Percentiles rank a stretch among this genome's conserved stretches.
phyloP scores from a whole-genome alignment of 2,888 invertebrate species.

The Bursaphelenchus okinawaensis region DNA sequence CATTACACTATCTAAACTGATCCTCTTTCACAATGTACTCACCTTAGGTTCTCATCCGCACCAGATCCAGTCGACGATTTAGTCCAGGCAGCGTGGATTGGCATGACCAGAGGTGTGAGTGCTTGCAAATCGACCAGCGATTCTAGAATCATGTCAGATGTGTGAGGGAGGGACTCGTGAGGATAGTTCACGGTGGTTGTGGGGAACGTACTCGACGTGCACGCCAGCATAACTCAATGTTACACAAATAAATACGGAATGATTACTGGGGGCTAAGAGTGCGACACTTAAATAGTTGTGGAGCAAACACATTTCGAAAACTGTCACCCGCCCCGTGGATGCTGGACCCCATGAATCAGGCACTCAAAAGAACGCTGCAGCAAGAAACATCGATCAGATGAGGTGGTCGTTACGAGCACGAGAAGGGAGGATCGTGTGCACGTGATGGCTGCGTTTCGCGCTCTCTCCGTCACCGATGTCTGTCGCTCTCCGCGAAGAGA shows the following conservation, averaged over 20 bases:
- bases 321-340: background rate
- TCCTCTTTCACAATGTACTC: no score
- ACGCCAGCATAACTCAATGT: background rate
- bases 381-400: background rate
- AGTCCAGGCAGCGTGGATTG: slow-evolving; percentile 8
- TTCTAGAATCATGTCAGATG: no score
- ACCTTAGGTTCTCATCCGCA: background rate
- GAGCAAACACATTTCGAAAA: background rate
- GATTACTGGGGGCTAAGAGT: background rate
- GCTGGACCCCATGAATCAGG: background rate
- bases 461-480: background rate
- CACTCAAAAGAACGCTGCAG: background rate
- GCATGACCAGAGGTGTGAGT: slow-evolving; percentile 19
- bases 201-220: slow-evolving; percentile 27
- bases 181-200: no score
- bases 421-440: background rate
- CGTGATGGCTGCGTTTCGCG: background rate
- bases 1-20: no score
- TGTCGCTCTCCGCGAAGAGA: no score
- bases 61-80: background rate
- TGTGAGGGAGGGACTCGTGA: no score
- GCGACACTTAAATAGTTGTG: background rate
- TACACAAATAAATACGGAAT: background rate
- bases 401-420: background rate
- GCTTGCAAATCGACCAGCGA: slow-evolving; percentile 29